phyloP scores from a whole-genome alignment of 1,140 invertebrate species.

The Drosophila simulans region DNA sequence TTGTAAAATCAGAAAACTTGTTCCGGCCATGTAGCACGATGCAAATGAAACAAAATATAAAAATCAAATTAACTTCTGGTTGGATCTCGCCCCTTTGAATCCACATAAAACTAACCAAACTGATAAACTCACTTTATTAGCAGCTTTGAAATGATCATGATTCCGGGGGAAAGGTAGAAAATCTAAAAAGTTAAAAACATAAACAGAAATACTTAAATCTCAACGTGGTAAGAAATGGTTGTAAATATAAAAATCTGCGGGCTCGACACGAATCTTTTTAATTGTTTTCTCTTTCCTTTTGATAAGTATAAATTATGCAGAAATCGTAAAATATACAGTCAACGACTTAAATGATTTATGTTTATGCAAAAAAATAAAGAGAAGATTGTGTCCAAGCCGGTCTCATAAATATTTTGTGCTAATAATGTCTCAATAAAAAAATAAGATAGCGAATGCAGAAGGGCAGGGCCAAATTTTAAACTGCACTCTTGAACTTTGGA shows the following conservation, averaged over 20 bases:
- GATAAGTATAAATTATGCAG: constrained; percentile 69
- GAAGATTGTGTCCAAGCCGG: constrained; percentile 18
- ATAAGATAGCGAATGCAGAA: constrained; percentile 11
- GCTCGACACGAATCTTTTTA: constrained; percentile 62
- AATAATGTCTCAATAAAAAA: constrained; percentile 71
- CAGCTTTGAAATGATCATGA: constrained; percentile 45
- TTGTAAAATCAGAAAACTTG: constrained; percentile 78
- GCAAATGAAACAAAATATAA: constrained; percentile 41
- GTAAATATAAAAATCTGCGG: constrained; percentile 68
- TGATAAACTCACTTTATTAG: constrained; percentile 66
- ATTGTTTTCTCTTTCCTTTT: constrained; percentile 51
- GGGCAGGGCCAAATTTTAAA: constrained; percentile 49
- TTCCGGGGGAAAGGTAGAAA: constrained; percentile 22
- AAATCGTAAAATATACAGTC: constrained; percentile 62
- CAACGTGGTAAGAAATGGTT: constrained; percentile 55
- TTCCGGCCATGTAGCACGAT: constrained; percentile 53
- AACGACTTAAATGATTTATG: constrained; percentile 65
- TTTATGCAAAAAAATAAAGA: constrained; percentile 26
- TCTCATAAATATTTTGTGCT: constrained; percentile 56
- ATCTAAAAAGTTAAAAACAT: constrained; percentile 19
- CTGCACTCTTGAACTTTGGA: constrained; percentile 59
- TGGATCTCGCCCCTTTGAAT: constrained; percentile 14
- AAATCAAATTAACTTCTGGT: constrained; percentile 62
- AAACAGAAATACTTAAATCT: constrained; percentile 21
- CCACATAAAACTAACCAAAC: constrained; percentile 63